These are phyloP conservation scores for Thaumatotibia leucotreta DNA, from an alignment of 1,140 invertebrate species.

Conservation along the genomic window DNA sequence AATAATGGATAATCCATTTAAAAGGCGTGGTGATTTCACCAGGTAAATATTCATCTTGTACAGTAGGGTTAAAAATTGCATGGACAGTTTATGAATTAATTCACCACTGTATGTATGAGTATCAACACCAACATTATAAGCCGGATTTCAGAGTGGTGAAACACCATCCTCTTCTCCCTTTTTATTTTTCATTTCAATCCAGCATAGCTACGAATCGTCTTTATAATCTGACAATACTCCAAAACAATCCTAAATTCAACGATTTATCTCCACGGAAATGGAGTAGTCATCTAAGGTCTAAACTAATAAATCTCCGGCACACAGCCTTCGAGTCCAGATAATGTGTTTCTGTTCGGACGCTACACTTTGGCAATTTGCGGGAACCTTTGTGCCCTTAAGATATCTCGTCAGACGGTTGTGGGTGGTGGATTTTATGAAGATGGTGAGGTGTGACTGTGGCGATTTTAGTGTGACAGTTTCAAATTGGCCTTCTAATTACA, in stretches of 20 bases:
- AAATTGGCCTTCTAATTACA: no score
- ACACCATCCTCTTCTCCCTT: no score
- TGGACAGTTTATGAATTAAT: no score
- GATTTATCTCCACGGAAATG: slow-evolving; percentile 42
- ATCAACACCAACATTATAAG: no score
- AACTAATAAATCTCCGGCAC: slow-evolving; percentile 64
- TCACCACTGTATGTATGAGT: no score
- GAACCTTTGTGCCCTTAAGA: slow-evolving; percentile 74
- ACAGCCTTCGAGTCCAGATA: slow-evolving; percentile 62
- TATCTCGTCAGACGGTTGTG: slow-evolving; percentile 71
- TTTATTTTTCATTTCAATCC: no score
- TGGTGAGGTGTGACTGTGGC: slow-evolving; percentile 8
- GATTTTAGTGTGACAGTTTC: slow-evolving; percentile 19
- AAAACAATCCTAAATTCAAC: slow-evolving; percentile 22
- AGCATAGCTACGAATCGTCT: no score
- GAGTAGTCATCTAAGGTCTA: slow-evolving; percentile 37
- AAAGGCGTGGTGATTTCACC: no score
- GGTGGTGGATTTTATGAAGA: slow-evolving; percentile 32
- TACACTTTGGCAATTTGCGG: slow-evolving; percentile 74
- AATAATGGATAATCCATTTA: no score
- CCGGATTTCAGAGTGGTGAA: no score
- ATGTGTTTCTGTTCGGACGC: slow-evolving; percentile 74
- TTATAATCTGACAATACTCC: not conserved
- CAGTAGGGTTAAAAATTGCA: no score
- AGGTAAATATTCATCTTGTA: no score